Base-by-base conservation (phyloP, 2,888 invertebrate genomes). In the Eueremaeus valkanovi region DNA sequence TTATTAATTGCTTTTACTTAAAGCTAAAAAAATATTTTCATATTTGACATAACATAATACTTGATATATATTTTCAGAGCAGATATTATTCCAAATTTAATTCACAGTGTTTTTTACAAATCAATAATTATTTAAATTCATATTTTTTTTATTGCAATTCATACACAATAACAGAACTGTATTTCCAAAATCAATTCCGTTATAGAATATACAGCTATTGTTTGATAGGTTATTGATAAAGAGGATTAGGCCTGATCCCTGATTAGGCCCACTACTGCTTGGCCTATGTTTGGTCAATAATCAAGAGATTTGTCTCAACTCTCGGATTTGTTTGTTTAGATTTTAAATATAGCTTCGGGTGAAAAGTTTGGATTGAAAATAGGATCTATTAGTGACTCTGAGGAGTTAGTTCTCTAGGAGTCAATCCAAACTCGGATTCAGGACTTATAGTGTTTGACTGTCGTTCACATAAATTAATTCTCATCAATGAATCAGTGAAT, bases 341-440 rank as follows among this genome's bases (percentile, higher is more conserved):
- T 29, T 31, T 61, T 61, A 61, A 61, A 27, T 61, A 31, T 31
- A 61, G 29, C 61, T 61, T 61, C 13, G 29, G 61, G 61, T 61
- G 24, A 61, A 61, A 61, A 61, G 61, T 61, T 61, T 61, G 29
- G 29, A 31, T 11, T 16, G 16, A 61, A 61, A 61, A 61, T 61
- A 61, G 61, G 61, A 61, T 61, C 61, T 61, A 61, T 61, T 61
- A 18, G n/a, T 61, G 45, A 45, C 45, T 11, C 45, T 45, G 45
- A 18, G 45, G 18, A 3, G 16, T 18, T 3, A 45, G 11, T 45
- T 8, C 11, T 18, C 18, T 9, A 40, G 11, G 40, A 9, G 40
- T 40, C 40, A 40, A 11, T 40, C 8, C 11, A 40, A 40, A 51
- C 51, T 11, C 18, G 51, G 51, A 6, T 51, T 58, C 18, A 27